Base-by-base conservation (phyloP, 2,113 vertebrate genomes). In the Solenodon paradoxus region DNA sequence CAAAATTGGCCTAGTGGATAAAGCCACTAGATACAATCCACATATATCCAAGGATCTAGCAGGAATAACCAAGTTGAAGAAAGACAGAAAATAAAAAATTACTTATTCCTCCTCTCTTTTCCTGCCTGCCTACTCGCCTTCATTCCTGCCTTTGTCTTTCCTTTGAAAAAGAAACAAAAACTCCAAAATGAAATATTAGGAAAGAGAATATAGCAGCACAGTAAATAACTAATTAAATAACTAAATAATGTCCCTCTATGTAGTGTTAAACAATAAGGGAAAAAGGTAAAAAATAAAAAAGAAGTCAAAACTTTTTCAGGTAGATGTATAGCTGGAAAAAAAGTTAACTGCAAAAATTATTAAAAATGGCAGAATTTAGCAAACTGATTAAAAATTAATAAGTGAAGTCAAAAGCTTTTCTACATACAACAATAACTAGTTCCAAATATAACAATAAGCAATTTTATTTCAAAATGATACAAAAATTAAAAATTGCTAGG, bases 391-490 rank as follows among this genome's bases (percentile, higher is more conserved):
- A 86, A 80, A 85, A 26, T 55, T 71, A 94, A 80, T 89, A 75
- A 90, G 47, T 9, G 88, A 88, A 59, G 30, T 45, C 9, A 95
- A 42, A 45, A 82, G 61, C 47, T 88, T 93, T 71, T 30, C 22
- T 55, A 88, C 38, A 64, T 72, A 13, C 42, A 93, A 82, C 5
- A 68, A 85, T 89, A 78, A 81, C 55, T 45, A 88, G 68, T 40
- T 45, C 74, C 75, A 90, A 95, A 87, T 45, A 89, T 4, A 72
- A 78, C n/a, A 95, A 91, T 40, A 82, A 85, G 78, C 90, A 20
- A 92, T 51, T 92, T 51, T 20, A 68, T 74, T 79, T 90, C 38
- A 95, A 90, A 88, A 88, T 69, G 69, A 87, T 64, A 63, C n/a
- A 61, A 69, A 90, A 90, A 72, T 57, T 79, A 90, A 91, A 84